Evolutionary conservation across 2,113 vertebrate species (phyloP).

Genomic region (Aplodontia rufa): DNA sequence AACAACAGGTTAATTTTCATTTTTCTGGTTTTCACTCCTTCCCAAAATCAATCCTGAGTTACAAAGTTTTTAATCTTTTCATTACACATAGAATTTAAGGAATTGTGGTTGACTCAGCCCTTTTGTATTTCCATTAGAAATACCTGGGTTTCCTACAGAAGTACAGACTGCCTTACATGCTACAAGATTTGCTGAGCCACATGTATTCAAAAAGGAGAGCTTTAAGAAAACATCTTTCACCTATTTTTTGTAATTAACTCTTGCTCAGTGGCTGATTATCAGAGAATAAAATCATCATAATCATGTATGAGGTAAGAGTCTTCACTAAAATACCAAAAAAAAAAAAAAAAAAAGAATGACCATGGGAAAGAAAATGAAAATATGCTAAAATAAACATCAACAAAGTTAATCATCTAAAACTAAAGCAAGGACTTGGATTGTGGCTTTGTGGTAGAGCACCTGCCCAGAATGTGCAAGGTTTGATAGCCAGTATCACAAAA

Average conservation of each 20-base stretch:
- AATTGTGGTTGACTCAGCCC: not conserved
- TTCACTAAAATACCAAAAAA: not conserved
- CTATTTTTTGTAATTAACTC: slow-evolving; percentile 5
- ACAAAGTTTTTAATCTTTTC: not conserved
- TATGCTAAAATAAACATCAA: not conserved
- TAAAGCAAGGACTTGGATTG: not conserved
- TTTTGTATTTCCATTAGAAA: not conserved
- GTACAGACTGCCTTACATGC: not conserved
- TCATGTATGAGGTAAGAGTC: not conserved
- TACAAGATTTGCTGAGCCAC: slow-evolving; percentile 34
- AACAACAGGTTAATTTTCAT: not conserved
- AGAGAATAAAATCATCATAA: not conserved
- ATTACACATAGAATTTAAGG: not conserved
- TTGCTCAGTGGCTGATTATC: not conserved
- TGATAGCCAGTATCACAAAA: not conserved
- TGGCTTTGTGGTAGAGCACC: not conserved
- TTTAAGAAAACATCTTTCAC: not conserved
- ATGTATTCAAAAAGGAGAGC: not conserved
- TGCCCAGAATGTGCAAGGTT: not conserved
- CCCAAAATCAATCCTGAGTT: not conserved
- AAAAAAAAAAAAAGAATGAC: not conserved
- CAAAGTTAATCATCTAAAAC: not conserved
- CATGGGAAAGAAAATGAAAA: not conserved
- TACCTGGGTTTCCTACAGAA: not conserved
- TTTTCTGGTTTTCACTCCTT: not conserved